Conservation (phyloP, 2,113 vertebrate species). For the Paraplagusia blochii region DNA sequence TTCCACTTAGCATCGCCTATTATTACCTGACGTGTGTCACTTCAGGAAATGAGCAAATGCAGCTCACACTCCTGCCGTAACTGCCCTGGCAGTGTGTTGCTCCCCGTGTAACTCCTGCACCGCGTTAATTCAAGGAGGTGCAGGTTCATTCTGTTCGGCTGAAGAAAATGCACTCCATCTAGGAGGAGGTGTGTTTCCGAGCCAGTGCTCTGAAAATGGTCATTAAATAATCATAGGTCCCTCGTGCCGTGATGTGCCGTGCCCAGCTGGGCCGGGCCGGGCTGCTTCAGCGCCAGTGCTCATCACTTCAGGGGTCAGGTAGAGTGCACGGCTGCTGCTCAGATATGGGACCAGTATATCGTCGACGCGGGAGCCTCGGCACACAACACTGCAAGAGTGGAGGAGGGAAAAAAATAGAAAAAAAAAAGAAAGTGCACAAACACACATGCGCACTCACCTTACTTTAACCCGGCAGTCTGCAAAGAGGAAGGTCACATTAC, state of each 20-base stretch:
- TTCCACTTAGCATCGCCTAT: slow-evolving; percentile 21
- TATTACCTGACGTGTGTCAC: slow-evolving; percentile 2
- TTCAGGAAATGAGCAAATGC: slow-evolving; percentile 7
- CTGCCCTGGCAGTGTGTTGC: slow-evolving; percentile 28
- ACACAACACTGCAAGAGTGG: not conserved
- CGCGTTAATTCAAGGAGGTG: slow-evolving; percentile 20
- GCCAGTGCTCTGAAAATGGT: slow-evolving; percentile 32
- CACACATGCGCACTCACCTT: slow-evolving; percentile 34
- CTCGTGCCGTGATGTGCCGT: slow-evolving; percentile 29
- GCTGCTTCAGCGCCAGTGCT: slow-evolving; percentile 36
- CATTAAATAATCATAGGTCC: slow-evolving; percentile 71
- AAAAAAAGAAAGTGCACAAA: not conserved
- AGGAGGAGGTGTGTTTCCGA: slow-evolving; percentile 24
- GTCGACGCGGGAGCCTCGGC: slow-evolving; percentile 4
- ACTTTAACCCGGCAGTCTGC: slow-evolving; percentile 36
- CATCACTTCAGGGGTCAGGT: slow-evolving; percentile 49
- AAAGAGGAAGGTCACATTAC: slow-evolving; percentile 48
- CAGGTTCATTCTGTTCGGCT: slow-evolving; percentile 17
- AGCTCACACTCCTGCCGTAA: slow-evolving; percentile 20
- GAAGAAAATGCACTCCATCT: slow-evolving; percentile 15
- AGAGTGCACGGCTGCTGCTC: slow-evolving; percentile 56
- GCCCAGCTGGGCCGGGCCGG: slow-evolving; percentile 21
- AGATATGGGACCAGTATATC: slow-evolving; percentile 32
- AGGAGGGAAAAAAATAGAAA: too few relatives aligned
- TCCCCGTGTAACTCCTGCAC: slow-evolving; percentile 30